Base-by-base conservation (phyloP, 2,797 vertebrate species). In the Lithobates pipiens region DNA sequence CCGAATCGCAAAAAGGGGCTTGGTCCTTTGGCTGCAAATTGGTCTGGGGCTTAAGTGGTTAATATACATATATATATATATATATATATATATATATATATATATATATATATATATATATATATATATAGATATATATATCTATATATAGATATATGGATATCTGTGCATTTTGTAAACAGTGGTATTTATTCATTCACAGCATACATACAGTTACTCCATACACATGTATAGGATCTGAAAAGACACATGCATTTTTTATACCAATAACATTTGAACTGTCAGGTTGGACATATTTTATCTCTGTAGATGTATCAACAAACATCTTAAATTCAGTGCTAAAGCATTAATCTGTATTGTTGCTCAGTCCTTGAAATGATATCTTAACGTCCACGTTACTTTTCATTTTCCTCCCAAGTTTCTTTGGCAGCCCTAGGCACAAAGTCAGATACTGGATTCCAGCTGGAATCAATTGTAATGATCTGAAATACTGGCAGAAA, bases 321-420 rank as follows among this genome's bases (percentile, higher is more conserved):
- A 93, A 91, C 88, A 92, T 93, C 93, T 90, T 92, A 94, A 91
- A 90, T 94, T 89, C 90, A 89, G 90, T 90, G 89, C 88, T 85
- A 92, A 89, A 90, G 86, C 88, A 91, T 91, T 91, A 93, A 93
- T 94, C 93, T 89, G 92, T 94, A 93, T 93, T 90, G 89, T 91
- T 89, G 91, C 92, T 91, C 90, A 93, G 91, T 91, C 90, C 91
- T 83, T 93, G 91, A 93, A 94, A 95, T 93, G 93, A 94, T 92
- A 93, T 93, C 94, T 94, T 91, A 94, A 94, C 94, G 91, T 94
- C 93, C 92, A 95, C 90, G 91, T 93, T 92, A 92, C 88, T 94
- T 95, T 93, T 57, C 90, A 92, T 94, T 94, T 94, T 93, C 91
- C 91, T 89, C 89, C 90, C 89, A 90, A 93, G 91, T 93, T 93